These are phyloP conservation scores for Noctuana brunneofusca DNA, from an alignment of 2,888 invertebrate species.

Conservation along the genomic window DNA sequence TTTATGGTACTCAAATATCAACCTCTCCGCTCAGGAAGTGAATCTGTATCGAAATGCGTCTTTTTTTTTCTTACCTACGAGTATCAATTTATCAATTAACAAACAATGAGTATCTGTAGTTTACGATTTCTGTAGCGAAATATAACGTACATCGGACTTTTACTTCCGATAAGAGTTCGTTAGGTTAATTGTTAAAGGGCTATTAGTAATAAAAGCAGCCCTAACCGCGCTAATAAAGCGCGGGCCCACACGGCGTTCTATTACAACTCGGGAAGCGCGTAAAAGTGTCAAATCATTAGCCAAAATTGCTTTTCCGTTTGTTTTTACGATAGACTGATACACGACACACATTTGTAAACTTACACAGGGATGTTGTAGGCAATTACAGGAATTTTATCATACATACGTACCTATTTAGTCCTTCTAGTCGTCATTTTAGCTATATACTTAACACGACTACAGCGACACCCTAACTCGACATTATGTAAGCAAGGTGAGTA, in stretches of 20 bases:
- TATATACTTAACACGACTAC: too few relatives aligned
- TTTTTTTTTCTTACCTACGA: too few relatives aligned
- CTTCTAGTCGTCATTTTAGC: too few relatives aligned
- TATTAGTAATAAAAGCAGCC: constrained; percentile 64
- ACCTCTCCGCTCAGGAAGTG: too few relatives aligned
- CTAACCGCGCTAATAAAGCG: constrained; percentile 63
- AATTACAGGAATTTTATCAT: not conserved
- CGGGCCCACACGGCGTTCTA: constrained; percentile 50
- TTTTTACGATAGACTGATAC: constrained; percentile 40
- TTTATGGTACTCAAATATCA: too few relatives aligned
- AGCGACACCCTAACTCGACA: too few relatives aligned
- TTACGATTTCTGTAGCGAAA: not conserved
- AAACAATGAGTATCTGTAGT: not conserved
- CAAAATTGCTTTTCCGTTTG: constrained; percentile 62
- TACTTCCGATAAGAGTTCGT: constrained; percentile 45
- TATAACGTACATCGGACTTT: constrained; percentile 13
- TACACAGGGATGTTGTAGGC: not conserved
- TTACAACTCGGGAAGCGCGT: constrained; percentile 57
- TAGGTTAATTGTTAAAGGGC: constrained; percentile 59
- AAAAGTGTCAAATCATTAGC: constrained; percentile 71
- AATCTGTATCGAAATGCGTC: too few relatives aligned
- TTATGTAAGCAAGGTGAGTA: too few relatives aligned
- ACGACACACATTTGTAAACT: not conserved
- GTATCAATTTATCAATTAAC: too few relatives aligned
- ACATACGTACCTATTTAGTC: too few relatives aligned